A percentile compares a stretch with the other conserved stretches of the same genome.
These are phyloP conservation scores for Sebastes trivittatus DNA, from an alignment of 2,797 vertebrate genomes.

Conservation along the genomic window DNA sequence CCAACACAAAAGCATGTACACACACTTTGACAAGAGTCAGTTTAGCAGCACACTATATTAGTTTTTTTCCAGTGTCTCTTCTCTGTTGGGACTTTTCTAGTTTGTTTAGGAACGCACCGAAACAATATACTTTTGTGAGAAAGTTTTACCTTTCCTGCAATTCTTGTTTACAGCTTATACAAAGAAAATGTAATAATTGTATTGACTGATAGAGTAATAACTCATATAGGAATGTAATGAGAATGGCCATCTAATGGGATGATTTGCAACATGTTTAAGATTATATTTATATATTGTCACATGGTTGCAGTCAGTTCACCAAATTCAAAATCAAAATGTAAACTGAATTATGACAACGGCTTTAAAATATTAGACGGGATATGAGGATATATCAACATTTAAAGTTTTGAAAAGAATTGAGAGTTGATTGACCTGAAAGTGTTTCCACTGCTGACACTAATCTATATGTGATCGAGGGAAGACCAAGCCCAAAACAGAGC, in stretches of 20 bases:
- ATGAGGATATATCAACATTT: neutral
- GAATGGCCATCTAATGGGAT: neutral
- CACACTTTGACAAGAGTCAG: too few relatives aligned
- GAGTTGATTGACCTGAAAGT: neutral
- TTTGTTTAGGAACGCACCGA: neutral
- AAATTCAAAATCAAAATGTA: neutral
- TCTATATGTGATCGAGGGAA: neutral
- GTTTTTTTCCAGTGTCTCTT: neutral
- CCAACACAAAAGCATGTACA: too few relatives aligned
- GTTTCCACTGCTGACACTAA: neutral
- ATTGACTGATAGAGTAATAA: neutral
- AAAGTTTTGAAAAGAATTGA: neutral
- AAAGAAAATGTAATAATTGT: neutral
- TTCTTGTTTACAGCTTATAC: neutral
- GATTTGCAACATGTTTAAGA: neutral
- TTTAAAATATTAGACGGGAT: neutral
- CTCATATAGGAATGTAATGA: neutral
- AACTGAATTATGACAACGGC: neutral
- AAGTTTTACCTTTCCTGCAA: neutral
- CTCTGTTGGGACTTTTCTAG: too few relatives aligned
- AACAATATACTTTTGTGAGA: neutral
- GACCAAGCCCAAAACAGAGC: neutral
- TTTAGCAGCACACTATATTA: too few relatives aligned
- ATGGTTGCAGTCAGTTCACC: neutral
- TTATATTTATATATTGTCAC: neutral